Evolutionary conservation across 2,113 vertebrate species (phyloP), one percentile per base, ranked within the genome.

Genomic region (Platichthys flesus): DNA sequence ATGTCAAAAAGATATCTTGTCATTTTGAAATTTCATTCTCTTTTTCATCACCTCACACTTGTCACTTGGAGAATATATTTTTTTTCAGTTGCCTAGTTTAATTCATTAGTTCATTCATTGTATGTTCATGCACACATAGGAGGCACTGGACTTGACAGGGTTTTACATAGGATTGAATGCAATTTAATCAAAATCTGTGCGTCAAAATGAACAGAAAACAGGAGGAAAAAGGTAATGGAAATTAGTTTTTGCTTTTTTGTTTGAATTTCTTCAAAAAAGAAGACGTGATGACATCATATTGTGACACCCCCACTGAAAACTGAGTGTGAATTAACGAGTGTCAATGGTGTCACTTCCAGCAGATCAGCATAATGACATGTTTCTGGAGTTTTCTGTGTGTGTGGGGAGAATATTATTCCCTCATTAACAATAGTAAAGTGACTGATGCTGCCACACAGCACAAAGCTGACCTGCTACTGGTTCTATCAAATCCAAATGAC

Each of bases 351-450:
- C 68, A 56, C 40, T 28, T 81, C 58, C 31, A 51, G 63, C 63
- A 71, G 37, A 78, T 75, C 70, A 70, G 31, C 71, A 28, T 51
- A 24, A 31, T 47, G 77, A 71, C 63, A 72, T 70, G 71, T 66
- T 75, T 67, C 28, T 2, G 5, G 47, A 18, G 47, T 69, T 10
- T 60, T 49, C 28, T 40, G 31, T 31, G 31, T 64, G 69, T 62
- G 21, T 13, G 55, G 65, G 67, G 61, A 18, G 16, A 76, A 59
- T 70, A 51, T 79, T 71, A 73, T 58, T 67, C 51, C 55, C 13
- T 55, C 62, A 56, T 71, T 74, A 42, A 67, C 49, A 68, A 37
- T 9, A 64, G 31, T 20, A 28, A 14, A 61, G 51, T 55, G 37
- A 79, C 51, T 74, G 67, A 47, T 70, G 64, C 54, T 70, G 40